Evolutionary conservation across 2,888 invertebrate genomes (phyloP), one percentile per base, ranked within the genome.

Genomic region (Cephalotes varians): DNA sequence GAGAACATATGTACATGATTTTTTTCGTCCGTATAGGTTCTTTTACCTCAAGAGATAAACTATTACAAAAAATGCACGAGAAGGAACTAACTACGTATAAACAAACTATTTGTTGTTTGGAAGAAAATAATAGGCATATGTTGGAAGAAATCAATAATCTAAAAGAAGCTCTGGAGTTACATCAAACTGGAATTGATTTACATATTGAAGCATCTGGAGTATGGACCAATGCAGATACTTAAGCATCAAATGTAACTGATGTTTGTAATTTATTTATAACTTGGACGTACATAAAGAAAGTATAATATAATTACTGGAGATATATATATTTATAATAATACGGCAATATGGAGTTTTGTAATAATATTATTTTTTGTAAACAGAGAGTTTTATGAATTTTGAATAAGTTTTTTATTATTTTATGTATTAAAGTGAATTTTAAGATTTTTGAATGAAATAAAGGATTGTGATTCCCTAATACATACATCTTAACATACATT

Each of bases 101-200:
- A 40, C 77, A 91, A 77, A 91, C 90, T 25, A 90, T 92, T 84
- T 71, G 83, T 47, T 90, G 90, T n/a, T 85, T 92, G 37, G 90
- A 91, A 28, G 92, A 92, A 40, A 91, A 92, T 58, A 92, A 91
- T 72, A 86, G 88, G 21, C 80, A 86, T 37, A 90, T 91, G 89
- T 58, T 91, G 15, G 84, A 89, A 54, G 92, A 92, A 81, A 90
- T 91, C 34, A 87, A 88, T 69, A 85, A 89, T 25, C 73, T 91
- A 18, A 88, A 89, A 47, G 90, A 91, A 31, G 80, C 86, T 1
- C 74, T 92, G n/a, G 82, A 85, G 2, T 87, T 92, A 49, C 86
- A 90, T 49, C 65, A 84, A 1, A 81, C 62, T 12, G 90, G 87
- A 4, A 85, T 90, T 10, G 87, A 90, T 64, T 84, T 90, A 10